These are phyloP conservation scores for Pica pica DNA, from an alignment of 2,113 vertebrate genomes.

Conservation along the genomic window DNA sequence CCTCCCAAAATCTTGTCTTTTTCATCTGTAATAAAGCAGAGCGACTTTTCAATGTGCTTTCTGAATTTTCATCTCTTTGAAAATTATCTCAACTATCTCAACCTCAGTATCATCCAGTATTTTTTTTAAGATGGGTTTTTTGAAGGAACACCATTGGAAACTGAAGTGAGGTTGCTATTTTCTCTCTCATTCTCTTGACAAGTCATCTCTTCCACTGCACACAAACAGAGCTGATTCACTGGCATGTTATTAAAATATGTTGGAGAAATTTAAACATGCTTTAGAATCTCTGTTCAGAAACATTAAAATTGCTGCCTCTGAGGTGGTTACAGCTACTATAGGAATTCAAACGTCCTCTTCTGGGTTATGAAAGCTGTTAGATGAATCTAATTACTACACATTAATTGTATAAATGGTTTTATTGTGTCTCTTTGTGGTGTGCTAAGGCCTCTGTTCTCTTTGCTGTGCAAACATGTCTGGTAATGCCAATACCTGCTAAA, in stretches of 20 bases:
- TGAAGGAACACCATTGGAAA: neutral
- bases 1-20: neutral
- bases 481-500: neutral
- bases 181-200: neutral
- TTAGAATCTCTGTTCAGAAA: neutral
- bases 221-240: slow-evolving; percentile 23
- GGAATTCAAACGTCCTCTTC: neutral
- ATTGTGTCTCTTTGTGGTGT: neutral
- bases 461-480: neutral
- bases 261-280: neutral
- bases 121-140: neutral
- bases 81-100: neutral
- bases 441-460: neutral
- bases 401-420: neutral
- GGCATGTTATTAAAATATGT: neutral
- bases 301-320: neutral
- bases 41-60: neutral
- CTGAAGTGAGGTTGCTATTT: neutral
- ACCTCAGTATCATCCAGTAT: neutral
- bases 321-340: neutral
- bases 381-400: neutral
- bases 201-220: neutral
- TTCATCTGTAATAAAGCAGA: neutral
- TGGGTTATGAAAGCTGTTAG: neutral
- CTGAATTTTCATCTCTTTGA: neutral